A percentile compares a stretch with the other conserved stretches of the same genome.
Conservation (phyloP, 2,888 invertebrate species). For the Sesia apiformis region DNA sequence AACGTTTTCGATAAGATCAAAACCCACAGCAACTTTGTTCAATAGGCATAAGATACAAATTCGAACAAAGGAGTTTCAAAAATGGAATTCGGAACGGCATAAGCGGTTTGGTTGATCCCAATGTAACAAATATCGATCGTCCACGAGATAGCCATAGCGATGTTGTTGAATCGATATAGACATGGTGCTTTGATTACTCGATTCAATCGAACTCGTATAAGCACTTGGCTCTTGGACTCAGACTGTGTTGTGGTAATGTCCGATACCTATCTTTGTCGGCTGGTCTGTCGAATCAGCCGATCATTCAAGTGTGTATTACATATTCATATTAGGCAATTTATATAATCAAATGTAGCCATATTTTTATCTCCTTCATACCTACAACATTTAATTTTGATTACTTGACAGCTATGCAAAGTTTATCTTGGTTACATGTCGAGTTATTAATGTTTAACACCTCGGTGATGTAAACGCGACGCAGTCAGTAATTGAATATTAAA, state of each 20-base stretch:
- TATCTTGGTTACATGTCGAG: too few species aligned
- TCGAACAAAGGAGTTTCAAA: slow-evolving; percentile 9
- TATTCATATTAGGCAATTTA: slow-evolving; percentile 62
- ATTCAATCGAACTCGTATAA: slow-evolving; percentile 59
- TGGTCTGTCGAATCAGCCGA: slow-evolving; percentile 47
- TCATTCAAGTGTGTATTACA: slow-evolving; percentile 51
- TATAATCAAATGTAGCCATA: slow-evolving; percentile 21
- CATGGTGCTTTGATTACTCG: slow-evolving; percentile 69
- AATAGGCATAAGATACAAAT: slow-evolving; percentile 17
- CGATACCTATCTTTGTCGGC: slow-evolving; percentile 63
- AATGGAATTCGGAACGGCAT: slow-evolving; percentile 21
- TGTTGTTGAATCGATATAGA: slow-evolving; percentile 66
- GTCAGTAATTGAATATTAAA: background rate
- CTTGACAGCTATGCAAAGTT: too few species aligned
- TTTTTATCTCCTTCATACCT: background rate
- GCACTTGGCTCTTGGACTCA: slow-evolving; percentile 33
- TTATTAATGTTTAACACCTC: background rate
- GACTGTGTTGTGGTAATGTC: slow-evolving; percentile 53
- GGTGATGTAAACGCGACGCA: background rate
- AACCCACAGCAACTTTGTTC: slow-evolving; percentile 9
- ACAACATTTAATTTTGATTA: too few species aligned
- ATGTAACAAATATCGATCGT: slow-evolving; percentile 69
- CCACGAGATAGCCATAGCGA: slow-evolving; percentile 52
- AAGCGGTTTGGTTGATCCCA: slow-evolving; percentile 40
- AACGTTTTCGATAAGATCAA: background rate